Conservation (phyloP, 2,888 invertebrate genomes). For the Punctoribates punctum region DNA sequence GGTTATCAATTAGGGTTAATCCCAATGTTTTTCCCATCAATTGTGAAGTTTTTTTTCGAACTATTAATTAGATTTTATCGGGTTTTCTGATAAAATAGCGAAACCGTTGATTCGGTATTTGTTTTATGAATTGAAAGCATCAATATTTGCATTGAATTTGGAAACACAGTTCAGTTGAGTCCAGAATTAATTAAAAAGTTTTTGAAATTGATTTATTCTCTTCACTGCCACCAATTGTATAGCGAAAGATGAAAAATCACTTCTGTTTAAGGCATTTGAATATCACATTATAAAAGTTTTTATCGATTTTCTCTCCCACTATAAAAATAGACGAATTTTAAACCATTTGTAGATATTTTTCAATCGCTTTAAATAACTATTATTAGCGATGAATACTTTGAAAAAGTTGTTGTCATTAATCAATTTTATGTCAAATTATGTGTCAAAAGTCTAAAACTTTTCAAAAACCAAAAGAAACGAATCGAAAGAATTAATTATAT, state of each 20-base stretch:
- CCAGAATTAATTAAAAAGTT: slow-evolving; percentile 22
- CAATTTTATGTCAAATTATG: slow-evolving; percentile 4
- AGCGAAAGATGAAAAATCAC: neutral
- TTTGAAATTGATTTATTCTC: neutral
- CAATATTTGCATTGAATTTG: slow-evolving; percentile 11
- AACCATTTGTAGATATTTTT: neutral
- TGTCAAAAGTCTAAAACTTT: neutral
- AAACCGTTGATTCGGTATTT: neutral
- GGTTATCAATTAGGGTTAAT: too few species aligned
- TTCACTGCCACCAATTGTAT: neutral
- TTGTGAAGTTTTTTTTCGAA: neutral
- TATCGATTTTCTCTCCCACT: neutral
- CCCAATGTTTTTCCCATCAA: slow-evolving; percentile 1
- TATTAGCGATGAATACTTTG: neutral
- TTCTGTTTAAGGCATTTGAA: slow-evolving; percentile 10
- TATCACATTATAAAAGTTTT: neutral
- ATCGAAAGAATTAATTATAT: neutral
- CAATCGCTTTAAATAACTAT: neutral
- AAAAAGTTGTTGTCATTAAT: neutral
- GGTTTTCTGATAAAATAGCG: neutral
- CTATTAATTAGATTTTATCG: neutral
- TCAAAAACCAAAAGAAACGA: neutral
- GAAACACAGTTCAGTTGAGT: slow-evolving; percentile 4
- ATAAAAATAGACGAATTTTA: neutral
- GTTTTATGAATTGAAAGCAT: neutral